Evolutionary conservation across 1,140 invertebrate genomes (phyloP), one percentile per base, ranked within the genome.

Genomic region (Drosophila simulans): DNA sequence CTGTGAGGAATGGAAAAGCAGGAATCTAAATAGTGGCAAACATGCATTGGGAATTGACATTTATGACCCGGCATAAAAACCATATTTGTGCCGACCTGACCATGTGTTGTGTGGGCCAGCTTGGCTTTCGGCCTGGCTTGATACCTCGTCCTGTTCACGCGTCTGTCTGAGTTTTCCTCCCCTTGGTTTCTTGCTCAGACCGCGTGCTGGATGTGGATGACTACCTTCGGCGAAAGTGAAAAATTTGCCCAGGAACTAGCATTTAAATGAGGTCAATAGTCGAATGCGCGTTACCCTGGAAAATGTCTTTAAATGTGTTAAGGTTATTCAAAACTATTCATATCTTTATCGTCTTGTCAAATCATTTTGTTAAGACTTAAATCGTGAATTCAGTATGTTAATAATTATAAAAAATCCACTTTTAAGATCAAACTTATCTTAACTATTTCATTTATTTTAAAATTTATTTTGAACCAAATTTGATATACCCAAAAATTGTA

Each of bases 21-120:
- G 57, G 58, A 76, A 76, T 76, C 72, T 71, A 78, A 85, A 75
- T 86, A 77, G 69, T 75, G 62, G 68, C 53, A 58, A 78, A 78
- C 80, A 83, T 83, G 80, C 80, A 83, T 78, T 77, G 69, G 64
- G 77, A 86, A 88, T 88, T 88, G 65, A 88, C 69, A 62, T 88
- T 86, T 82, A 88, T 86, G 48, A 60, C 60, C 74, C 66, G 51
- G 55, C 65, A 70, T 73, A 78, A 75, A 56, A 53, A 66, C 27
- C 72, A 66, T 75, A 76, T 76, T 76, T 76, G 71, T 58, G n/a
- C 34, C 54, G 71, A 53, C 58, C 35, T 56, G 55, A 39, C 69
- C 69, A 72, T 75, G 45, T 75, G 70, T 20, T 56, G 27, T 54
- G 35, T 54, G 35, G 43, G 13, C 49, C 51, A 46, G 49, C 49